A percentile compares a stretch with the other conserved stretches of the same genome.
These are phyloP conservation scores for Catostylus mosaicus DNA, from an alignment of 30 jellyfish, hydroid and myxozoan species.

Conservation along the genomic window DNA sequence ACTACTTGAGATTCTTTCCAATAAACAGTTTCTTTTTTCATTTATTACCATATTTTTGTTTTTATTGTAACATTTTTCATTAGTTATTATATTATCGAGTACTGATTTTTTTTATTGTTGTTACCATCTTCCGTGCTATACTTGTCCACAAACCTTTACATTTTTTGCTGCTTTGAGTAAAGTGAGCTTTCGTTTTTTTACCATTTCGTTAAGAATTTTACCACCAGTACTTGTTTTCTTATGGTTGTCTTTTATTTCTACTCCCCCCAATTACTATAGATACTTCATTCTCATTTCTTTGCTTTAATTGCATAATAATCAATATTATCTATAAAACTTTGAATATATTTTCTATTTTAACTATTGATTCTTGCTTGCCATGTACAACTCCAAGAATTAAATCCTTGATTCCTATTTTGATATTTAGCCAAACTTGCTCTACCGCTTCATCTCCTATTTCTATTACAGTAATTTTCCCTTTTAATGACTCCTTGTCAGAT, in stretches of 20 bases:
- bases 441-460: slow-evolving; percentile 26
- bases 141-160: slow-evolving; percentile 51
- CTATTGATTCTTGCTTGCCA: slow-evolving; percentile 27
- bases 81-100: slow-evolving; percentile 22
- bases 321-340: not conserved
- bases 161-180: slow-evolving; percentile 11
- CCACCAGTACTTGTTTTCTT: slow-evolving; percentile 29
- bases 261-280: slow-evolving; percentile 22
- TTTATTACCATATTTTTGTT: slow-evolving; percentile 16
- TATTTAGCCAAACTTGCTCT: slow-evolving; percentile 23
- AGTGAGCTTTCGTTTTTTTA: slow-evolving; percentile 15
- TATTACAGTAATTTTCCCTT: slow-evolving; percentile 1
- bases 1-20: slow-evolving; percentile 18
- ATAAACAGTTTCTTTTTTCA: slow-evolving; percentile 22
- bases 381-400: slow-evolving; percentile 21
- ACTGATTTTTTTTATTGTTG: slow-evolving; percentile 16
- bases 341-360: slow-evolving; percentile 5
- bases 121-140: slow-evolving; percentile 1
- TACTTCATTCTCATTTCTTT: not conserved
- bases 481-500: slow-evolving; percentile 6
- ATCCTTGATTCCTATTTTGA: slow-evolving; percentile 4
- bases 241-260: slow-evolving; percentile 13
- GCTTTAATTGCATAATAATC: slow-evolving; percentile 20
- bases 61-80: not conserved
- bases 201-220: slow-evolving; percentile 15